A percentile compares a stretch with the other conserved stretches of the same genome.
phyloP scores from a whole-genome alignment of 2,888 invertebrate species.

The Gastrophysa polygoni region DNA sequence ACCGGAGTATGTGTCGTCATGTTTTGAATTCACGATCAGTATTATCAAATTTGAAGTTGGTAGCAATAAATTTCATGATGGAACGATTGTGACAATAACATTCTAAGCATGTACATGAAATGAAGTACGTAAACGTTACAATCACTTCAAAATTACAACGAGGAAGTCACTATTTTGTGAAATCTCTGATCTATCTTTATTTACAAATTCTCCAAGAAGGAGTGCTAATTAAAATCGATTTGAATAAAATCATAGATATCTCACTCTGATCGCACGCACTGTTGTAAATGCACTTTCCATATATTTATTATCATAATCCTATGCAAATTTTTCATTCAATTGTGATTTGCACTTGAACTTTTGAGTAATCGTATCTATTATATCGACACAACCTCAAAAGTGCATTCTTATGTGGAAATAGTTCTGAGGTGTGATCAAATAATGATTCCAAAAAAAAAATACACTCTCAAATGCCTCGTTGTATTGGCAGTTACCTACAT shows the following conservation, averaged over 20 bases:
- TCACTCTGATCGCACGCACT: not conserved
- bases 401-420: not conserved
- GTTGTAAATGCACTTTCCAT: not conserved
- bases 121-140: no score
- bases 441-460: no score
- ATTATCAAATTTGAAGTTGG: no score
- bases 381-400: not conserved
- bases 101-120: no score
- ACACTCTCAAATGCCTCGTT: no score
- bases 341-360: not conserved
- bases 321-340: constrained; percentile 11
- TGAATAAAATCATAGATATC: not conserved
- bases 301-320: constrained; percentile 5
- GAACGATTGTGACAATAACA: no score
- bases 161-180: no score
- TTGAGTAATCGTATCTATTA: not conserved
- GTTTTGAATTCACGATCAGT: not conserved
- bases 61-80: no score
- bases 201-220: not conserved
- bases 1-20: not conserved
- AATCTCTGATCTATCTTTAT: no score
- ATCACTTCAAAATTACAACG: no score
- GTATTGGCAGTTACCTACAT: no score
- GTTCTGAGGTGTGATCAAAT: not conserved
- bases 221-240: not conserved